Evolutionary conservation across 2,888 invertebrate species (phyloP).

Genomic region (Iphiclides podalirius): DNA sequence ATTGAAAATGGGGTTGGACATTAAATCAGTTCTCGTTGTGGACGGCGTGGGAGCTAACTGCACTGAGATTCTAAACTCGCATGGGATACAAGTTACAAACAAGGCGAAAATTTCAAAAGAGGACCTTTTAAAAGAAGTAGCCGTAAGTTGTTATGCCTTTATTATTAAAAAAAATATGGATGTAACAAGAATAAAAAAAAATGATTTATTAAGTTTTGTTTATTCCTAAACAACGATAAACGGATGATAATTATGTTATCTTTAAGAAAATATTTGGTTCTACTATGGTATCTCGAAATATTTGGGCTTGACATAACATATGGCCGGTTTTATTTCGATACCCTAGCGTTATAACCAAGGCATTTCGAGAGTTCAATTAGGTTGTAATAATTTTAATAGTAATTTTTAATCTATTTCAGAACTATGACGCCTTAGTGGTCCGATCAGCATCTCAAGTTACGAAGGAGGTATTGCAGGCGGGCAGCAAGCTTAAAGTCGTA

Average conservation of each 20-base stretch:
- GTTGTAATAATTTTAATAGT: too few relatives aligned
- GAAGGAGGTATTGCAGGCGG: conserved; percentile 89
- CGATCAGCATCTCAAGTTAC: conserved; percentile 97
- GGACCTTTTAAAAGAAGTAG: conserved; percentile 89
- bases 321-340: too few relatives aligned
- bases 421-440: conserved; percentile 94
- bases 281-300: too few relatives aligned
- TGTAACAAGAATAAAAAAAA: too few relatives aligned
- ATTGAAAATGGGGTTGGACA: conserved; percentile 76
- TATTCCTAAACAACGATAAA: too few relatives aligned
- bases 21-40: conserved; percentile 92
- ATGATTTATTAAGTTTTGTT: too few relatives aligned
- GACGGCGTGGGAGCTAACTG: conserved; percentile 96
- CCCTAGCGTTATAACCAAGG: too few relatives aligned
- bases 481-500: conserved; percentile 89
- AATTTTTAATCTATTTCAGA: conserved; percentile 83
- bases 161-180: background rate
- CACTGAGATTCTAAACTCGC: conserved; percentile 86
- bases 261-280: too few relatives aligned
- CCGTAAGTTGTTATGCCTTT: conserved; percentile 79
- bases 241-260: too few relatives aligned
- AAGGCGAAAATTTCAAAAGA: conserved; percentile 89
- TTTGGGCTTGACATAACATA: too few relatives aligned
- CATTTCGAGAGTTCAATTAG: too few relatives aligned
- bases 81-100: conserved; percentile 89